Evolutionary conservation across 2,113 vertebrate species (phyloP).

Genomic region (Candoia aspera): DNA sequence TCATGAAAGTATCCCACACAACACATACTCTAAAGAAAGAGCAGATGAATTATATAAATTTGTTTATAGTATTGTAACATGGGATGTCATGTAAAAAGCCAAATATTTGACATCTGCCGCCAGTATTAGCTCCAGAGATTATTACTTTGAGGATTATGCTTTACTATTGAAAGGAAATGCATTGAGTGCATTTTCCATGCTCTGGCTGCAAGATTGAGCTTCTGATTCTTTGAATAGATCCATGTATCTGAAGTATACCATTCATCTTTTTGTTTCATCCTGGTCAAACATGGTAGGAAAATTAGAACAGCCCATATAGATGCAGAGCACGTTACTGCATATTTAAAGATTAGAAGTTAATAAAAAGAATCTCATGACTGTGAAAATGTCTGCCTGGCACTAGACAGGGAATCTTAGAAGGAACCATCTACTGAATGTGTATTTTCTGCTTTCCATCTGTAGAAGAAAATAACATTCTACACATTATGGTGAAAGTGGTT

Average conservation of each 20-base stretch:
- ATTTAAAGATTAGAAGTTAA: not conserved
- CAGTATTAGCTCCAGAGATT: not conserved
- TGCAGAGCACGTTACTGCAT: not conserved
- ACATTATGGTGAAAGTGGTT: constrained; percentile 98
- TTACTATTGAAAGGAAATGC: not conserved
- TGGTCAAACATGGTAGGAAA: not conserved
- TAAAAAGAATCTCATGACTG: not conserved
- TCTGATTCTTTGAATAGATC: not conserved
- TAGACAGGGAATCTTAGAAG: not conserved
- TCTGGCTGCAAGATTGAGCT: not conserved
- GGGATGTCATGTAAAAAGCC: not conserved
- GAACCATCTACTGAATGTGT: not conserved
- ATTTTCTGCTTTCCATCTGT: constrained; percentile 40
- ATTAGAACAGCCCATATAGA: not conserved
- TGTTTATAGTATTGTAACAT: not conserved
- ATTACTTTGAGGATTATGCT: not conserved
- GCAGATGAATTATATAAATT: not conserved
- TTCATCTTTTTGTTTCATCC: not conserved
- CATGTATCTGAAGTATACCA: not conserved
- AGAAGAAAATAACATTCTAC: constrained; percentile 98
- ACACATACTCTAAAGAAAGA: not conserved
- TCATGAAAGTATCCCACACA: not conserved
- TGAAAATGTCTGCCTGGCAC: not conserved
- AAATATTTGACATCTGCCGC: not conserved
- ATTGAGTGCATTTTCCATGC: not conserved